Evolutionary conservation across 1,140 invertebrate genomes (phyloP).

Genomic region (Pseudoatta argentina): DNA sequence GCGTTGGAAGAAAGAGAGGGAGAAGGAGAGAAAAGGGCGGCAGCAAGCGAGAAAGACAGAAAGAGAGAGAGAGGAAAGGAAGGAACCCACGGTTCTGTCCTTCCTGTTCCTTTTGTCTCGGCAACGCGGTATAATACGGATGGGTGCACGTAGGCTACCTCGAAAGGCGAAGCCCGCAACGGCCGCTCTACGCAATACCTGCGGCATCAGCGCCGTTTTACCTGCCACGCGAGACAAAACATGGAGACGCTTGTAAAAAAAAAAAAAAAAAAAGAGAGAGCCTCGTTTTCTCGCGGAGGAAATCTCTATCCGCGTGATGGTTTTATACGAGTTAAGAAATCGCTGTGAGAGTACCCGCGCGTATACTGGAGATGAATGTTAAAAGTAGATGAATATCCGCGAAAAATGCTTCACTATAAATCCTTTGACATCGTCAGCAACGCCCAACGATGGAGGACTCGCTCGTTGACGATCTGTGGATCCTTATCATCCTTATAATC

Average conservation of each 20-base stretch:
- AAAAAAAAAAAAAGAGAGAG: background rate
- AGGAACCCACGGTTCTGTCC: conserved; percentile 64
- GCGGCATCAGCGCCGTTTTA: conserved; percentile 43
- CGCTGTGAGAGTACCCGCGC: background rate
- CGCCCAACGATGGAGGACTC: background rate
- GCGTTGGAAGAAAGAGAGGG: conserved; percentile 41
- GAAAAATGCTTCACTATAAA: background rate
- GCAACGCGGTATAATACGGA: conserved; percentile 62
- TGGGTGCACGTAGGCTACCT: conserved; percentile 56
- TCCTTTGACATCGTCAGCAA: conserved; percentile 4
- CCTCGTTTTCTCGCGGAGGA: conserved; percentile 5
- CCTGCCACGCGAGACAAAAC: conserved; percentile 53
- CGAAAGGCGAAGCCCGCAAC: conserved; percentile 48
- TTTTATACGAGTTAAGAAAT: conserved; percentile 31
- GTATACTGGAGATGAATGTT: conserved; percentile 7
- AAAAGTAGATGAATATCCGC: conserved; percentile 15
- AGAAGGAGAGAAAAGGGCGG: conserved; percentile 44
- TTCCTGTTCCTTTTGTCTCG: conserved; percentile 77
- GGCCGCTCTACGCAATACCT: conserved; percentile 43
- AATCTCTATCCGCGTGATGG: conserved; percentile 31
- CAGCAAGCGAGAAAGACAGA: conserved; percentile 64
- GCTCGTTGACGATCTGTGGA: background rate
- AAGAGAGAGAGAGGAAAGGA: conserved; percentile 62
- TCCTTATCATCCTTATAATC: too few relatives aligned
- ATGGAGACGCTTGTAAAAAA: conserved; percentile 40